These are phyloP conservation scores for Eupithecia pulchellata DNA, from an alignment of 2,888 invertebrate species.

Conservation along the genomic window DNA sequence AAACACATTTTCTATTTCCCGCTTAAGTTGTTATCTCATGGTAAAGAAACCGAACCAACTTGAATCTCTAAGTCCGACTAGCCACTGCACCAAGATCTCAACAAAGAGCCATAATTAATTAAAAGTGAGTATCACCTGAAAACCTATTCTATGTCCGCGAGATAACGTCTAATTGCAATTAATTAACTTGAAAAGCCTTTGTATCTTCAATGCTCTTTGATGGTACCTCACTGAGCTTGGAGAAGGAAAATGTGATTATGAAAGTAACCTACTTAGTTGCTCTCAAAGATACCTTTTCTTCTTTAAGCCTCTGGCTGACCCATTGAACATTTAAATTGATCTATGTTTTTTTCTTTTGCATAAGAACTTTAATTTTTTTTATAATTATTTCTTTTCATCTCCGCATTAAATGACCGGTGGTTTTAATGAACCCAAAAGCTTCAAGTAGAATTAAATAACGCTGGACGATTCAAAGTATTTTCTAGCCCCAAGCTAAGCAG, in stretches of 20 bases:
- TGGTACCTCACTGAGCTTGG: conserved; percentile 30
- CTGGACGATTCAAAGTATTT: no score
- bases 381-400: not conserved
- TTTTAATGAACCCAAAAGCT: not conserved
- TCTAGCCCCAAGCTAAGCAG: no score
- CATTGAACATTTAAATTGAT: not conserved
- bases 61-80: not conserved
- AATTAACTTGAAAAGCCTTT: conserved; percentile 58
- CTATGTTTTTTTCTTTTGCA: not conserved
- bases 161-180: conserved; percentile 64
- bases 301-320: conserved; percentile 7
- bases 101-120: conserved; percentile 45
- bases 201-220: conserved; percentile 45
- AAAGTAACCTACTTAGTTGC: conserved; percentile 30
- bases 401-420: not conserved
- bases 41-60: not conserved
- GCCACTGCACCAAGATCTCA: conserved; percentile 14
- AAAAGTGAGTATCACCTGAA: conserved; percentile 47
- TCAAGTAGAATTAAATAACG: not conserved
- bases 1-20: no score
- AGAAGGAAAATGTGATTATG: conserved; percentile 38
- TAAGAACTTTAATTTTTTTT: no score
- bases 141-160: conserved; percentile 42
- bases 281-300: conserved; percentile 5
- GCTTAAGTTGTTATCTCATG: not conserved